Percentiles rank a stretch among this genome's conserved stretches.
Conservation (phyloP, 2,113 vertebrate genomes). For the zebrafish (Danio rerio) region GRCz12tu NC_133179.1:14120001-14120500, state of each 20-base stretch:
- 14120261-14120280: neutral
- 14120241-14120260: neutral
- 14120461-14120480: slow-evolving; percentile 24
- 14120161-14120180: neutral
- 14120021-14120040: too few relatives aligned
- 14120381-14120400: slow-evolving; percentile 57
- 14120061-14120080: neutral
- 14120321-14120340: neutral
- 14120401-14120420: slow-evolving; percentile 59
- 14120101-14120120: neutral
- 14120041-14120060: too few relatives aligned
- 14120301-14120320: neutral
- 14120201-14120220: neutral
- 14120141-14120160: neutral
- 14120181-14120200: neutral
- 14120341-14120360: neutral
- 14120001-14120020: too few relatives aligned
- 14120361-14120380: neutral
- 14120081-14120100: neutral
- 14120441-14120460: slow-evolving; percentile 40
- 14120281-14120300: neutral
- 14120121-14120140: neutral
- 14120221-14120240: neutral
- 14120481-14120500: slow-evolving; percentile 14
- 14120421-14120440: slow-evolving; percentile 20